phyloP scores from a whole-genome alignment of 2,797 vertebrate genomes.

The Clangula hyemalis region DNA sequence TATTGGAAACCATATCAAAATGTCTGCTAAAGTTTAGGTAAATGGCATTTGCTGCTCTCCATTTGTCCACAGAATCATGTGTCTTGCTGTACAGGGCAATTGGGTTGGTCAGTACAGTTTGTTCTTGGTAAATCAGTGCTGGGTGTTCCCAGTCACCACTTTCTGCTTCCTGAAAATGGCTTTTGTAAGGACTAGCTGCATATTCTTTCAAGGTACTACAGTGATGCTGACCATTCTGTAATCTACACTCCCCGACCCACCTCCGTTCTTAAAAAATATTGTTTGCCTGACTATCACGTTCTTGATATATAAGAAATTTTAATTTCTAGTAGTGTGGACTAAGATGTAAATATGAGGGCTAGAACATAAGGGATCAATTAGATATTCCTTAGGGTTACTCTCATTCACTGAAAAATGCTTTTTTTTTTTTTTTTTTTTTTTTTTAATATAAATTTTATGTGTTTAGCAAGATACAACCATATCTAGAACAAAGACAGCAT shows the following conservation, averaged over 20 bases:
- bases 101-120: background rate
- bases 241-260: background rate
- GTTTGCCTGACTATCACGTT: background rate
- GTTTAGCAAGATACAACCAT: background rate
- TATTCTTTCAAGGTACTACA: background rate
- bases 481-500: background rate
- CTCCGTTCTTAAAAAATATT: no score
- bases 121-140: background rate
- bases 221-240: background rate
- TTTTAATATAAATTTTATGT: background rate
- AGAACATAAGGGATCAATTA: background rate
- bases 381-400: background rate
- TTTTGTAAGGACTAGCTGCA: background rate
- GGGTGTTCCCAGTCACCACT: background rate
- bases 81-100: background rate
- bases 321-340: background rate
- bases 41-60: background rate
- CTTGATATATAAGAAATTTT: background rate
- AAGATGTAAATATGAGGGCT: background rate
- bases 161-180: background rate
- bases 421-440: background rate
- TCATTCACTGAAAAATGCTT: background rate
- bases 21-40: background rate
- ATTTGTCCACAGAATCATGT: background rate
- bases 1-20: background rate